Conservation (phyloP, 2,888 invertebrate species). For the Cremastobaeus sp. region DNA sequence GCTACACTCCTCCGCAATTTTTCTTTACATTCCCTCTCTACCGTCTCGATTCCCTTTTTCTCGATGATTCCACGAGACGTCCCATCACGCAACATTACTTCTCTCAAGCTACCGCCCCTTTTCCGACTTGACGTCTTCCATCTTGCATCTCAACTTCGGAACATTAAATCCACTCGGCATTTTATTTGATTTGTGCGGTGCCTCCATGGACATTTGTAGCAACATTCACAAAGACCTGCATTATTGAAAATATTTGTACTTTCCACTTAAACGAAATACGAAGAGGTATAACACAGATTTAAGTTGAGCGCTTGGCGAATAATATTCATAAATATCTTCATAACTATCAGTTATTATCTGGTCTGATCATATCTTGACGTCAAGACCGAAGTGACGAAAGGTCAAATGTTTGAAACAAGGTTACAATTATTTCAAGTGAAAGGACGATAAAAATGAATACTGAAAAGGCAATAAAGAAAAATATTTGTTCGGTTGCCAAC, state of each 20-base stretch:
- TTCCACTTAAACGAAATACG: neutral
- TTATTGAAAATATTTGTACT: constrained; percentile 30
- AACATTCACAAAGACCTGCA: constrained; percentile 19
- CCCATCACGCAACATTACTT: constrained; percentile 78
- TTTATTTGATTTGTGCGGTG: constrained; percentile 43
- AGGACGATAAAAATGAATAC: no score
- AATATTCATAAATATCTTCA: no score
- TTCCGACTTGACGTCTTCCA: constrained; percentile 40
- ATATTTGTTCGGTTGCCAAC: no score
- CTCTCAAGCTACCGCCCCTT: constrained; percentile 51
- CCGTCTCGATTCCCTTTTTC: constrained; percentile 63
- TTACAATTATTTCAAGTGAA: no score
- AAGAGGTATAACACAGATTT: no score
- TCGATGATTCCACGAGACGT: constrained; percentile 76
- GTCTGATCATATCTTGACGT: no score
- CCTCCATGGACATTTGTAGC: constrained; percentile 19
- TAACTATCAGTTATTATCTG: no score
- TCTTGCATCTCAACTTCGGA: constrained; percentile 72
- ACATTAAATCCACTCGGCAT: constrained; percentile 74
- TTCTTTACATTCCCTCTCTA: constrained; percentile 51
- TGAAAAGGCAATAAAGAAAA: no score
- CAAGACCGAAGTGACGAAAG: neutral
- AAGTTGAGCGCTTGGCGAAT: no score
- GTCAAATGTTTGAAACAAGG: no score
- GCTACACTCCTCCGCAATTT: constrained; percentile 43